A percentile compares a stretch with the other conserved stretches of the same genome.
These are phyloP conservation scores for Pollenia labialis DNA, from an alignment of 2,888 invertebrate genomes.

Conservation along the genomic window DNA sequence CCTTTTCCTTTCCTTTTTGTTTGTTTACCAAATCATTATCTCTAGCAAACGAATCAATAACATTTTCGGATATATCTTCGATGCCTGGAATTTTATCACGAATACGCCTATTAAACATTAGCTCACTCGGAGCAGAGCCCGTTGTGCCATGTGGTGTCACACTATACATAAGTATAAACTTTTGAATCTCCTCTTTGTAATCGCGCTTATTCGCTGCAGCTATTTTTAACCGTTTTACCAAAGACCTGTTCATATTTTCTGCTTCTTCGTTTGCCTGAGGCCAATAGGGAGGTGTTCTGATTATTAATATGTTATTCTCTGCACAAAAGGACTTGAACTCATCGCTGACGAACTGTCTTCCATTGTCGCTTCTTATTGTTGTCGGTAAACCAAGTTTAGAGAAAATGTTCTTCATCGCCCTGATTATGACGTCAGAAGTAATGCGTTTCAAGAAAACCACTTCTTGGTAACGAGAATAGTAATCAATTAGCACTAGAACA, in stretches of 20 bases:
- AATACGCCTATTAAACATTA: slow-evolving; percentile 59
- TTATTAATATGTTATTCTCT: slow-evolving; percentile 65
- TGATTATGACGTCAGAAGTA: slow-evolving; percentile 59
- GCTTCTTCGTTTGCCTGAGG: slow-evolving; percentile 62
- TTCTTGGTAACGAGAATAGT: slow-evolving; percentile 63
- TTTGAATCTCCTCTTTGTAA: slow-evolving; percentile 53
- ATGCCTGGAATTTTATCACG: slow-evolving; percentile 61
- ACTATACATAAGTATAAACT: slow-evolving; percentile 62
- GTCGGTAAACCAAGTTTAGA: slow-evolving; percentile 64
- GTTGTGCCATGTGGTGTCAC: slow-evolving; percentile 67
- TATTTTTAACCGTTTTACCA: slow-evolving; percentile 62
- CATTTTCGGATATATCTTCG: slow-evolving; percentile 36
- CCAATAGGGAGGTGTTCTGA: slow-evolving; percentile 63
- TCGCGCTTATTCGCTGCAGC: slow-evolving; percentile 51
- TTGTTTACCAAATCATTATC: slow-evolving; percentile 43
- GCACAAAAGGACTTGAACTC: slow-evolving; percentile 70
- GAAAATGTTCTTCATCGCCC: slow-evolving; percentile 63
- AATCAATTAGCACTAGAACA: slow-evolving; percentile 67
- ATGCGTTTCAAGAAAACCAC: slow-evolving; percentile 56
- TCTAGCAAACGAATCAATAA: slow-evolving; percentile 28
- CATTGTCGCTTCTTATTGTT: slow-evolving; percentile 73
- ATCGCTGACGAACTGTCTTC: slow-evolving; percentile 69
- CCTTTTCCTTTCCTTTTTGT: slow-evolving; percentile 78
- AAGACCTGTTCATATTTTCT: slow-evolving; percentile 65
- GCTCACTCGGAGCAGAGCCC: slow-evolving; percentile 47